These are phyloP conservation scores for Calyptommatus sinebrachiatus DNA, from an alignment of 2,113 vertebrate species.

Conservation along the genomic window DNA sequence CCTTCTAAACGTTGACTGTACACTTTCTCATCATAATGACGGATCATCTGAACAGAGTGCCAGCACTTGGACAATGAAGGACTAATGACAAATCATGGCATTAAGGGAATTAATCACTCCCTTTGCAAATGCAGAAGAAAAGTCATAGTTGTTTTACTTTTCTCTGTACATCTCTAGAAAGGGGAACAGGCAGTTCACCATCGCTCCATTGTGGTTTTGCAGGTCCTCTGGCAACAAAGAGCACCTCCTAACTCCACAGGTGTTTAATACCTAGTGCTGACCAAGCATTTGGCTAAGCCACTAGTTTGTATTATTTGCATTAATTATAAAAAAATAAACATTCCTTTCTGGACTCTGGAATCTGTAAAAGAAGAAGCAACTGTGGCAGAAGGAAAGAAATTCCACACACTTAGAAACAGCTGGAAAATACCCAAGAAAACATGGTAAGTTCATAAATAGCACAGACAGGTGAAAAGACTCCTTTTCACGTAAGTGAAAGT, in stretches of 20 bases:
- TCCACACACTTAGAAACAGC: not conserved
- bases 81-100: no score
- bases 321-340: not conserved
- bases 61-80: not conserved
- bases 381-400: not conserved
- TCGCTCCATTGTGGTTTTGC: not conserved
- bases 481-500: constrained; percentile 40
- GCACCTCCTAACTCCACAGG: not conserved
- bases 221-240: not conserved
- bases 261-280: not conserved
- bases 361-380: not conserved
- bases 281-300: constrained; percentile 9
- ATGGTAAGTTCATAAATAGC: constrained; percentile 4
- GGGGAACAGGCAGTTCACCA: not conserved
- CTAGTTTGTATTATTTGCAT: not conserved
- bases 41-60: not conserved
- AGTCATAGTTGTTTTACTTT: not conserved
- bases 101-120: no score
- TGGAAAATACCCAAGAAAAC: constrained; percentile 4
- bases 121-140: not conserved
- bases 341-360: not conserved
- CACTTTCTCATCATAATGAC: no score
- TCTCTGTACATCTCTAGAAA: not conserved
- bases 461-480: not conserved
- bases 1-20: no score